These are phyloP conservation scores for Tinea pellionella DNA, from an alignment of 2,888 invertebrate species.

Conservation along the genomic window DNA sequence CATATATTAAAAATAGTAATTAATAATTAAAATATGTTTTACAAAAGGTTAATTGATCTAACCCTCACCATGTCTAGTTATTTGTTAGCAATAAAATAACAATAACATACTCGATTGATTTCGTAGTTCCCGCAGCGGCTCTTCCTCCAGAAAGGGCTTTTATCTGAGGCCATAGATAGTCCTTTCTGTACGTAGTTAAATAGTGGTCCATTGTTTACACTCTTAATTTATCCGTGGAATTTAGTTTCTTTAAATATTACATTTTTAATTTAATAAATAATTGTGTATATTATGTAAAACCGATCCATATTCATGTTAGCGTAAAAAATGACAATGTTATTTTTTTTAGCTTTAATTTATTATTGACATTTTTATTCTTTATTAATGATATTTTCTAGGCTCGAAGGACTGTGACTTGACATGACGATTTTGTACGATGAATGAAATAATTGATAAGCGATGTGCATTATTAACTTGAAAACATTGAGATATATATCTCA, in stretches of 20 bases:
- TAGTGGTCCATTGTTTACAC: slow-evolving; percentile 65
- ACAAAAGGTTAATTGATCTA: too few relatives aligned
- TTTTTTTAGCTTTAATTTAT: background rate
- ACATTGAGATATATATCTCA: too few relatives aligned
- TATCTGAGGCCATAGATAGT: slow-evolving; percentile 70
- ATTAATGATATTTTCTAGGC: too few relatives aligned
- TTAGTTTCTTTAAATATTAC: slow-evolving; percentile 22
- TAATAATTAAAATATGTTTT: too few relatives aligned
- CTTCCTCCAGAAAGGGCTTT: background rate
- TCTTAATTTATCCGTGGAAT: slow-evolving; percentile 10
- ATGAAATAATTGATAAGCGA: too few relatives aligned
- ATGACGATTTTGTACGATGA: too few relatives aligned
- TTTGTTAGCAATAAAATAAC: background rate
- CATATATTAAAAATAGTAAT: too few relatives aligned
- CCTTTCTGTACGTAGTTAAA: slow-evolving; percentile 72
- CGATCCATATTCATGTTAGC: background rate
- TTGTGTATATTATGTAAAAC: background rate
- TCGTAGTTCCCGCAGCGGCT: background rate
- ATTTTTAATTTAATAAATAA: background rate
- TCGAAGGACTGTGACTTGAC: too few relatives aligned
- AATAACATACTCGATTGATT: background rate
- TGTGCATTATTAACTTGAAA: too few relatives aligned
- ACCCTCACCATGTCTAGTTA: too few relatives aligned
- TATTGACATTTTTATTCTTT: too few relatives aligned
- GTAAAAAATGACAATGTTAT: background rate